A percentile compares a stretch with the other conserved stretches of the same genome.
Conservation (phyloP, 1,140 invertebrate genomes). For the Drosophila lini region DNA sequence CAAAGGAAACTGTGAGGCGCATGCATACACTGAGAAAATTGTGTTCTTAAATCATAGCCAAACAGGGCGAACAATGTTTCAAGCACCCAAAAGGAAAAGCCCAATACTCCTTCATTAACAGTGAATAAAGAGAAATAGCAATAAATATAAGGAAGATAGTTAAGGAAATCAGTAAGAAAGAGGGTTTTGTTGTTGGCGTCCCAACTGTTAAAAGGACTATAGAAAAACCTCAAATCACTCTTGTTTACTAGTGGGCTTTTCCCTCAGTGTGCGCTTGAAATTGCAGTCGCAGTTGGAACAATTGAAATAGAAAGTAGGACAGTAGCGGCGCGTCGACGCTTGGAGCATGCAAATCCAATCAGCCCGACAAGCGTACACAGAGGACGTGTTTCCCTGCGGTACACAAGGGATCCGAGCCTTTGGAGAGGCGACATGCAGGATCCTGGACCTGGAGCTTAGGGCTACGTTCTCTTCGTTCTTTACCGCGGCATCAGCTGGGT, state of each 20-base stretch:
- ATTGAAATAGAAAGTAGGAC: slow-evolving; percentile 33
- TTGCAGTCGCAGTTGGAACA: slow-evolving; percentile 18
- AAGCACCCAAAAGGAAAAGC: not conserved
- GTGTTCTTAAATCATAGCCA: slow-evolving; percentile 15
- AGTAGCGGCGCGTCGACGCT: slow-evolving; percentile 18
- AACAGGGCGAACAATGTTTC: not conserved
- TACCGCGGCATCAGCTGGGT: slow-evolving; percentile 79
- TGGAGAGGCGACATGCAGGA: slow-evolving; percentile 10
- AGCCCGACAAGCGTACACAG: slow-evolving; percentile 14
- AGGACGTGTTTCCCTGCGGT: not conserved
- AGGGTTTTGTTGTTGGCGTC: not conserved
- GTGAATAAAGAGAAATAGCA: not conserved
- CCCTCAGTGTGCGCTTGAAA: slow-evolving; percentile 16
- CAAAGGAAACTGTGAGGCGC: slow-evolving; percentile 14
- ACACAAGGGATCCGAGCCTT: slow-evolving; percentile 1
- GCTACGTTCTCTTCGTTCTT: slow-evolving; percentile 34
- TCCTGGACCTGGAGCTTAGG: slow-evolving; percentile 1
- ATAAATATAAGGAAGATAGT: not conserved
- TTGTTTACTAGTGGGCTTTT: not conserved
- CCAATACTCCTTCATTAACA: not conserved
- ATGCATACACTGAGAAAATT: slow-evolving; percentile 37
- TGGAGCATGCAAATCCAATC: slow-evolving; percentile 67
- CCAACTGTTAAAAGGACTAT: not conserved
- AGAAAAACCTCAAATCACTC: not conserved
- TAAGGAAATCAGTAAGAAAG: not conserved